Conservation (phyloP, 2,888 invertebrate genomes). For the Drosophila koepferae region DNA sequence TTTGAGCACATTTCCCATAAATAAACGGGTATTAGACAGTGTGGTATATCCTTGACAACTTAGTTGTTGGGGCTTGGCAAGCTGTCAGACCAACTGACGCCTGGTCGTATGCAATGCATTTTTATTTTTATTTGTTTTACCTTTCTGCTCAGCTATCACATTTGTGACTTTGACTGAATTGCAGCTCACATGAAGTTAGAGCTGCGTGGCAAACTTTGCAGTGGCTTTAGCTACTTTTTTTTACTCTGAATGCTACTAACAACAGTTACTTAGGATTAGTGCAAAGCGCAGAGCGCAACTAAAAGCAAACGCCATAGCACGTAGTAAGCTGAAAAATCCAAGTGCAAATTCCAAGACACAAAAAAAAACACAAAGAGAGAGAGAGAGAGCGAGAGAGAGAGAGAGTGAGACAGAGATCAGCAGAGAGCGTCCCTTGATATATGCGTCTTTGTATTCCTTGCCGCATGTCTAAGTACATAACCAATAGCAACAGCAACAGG, state of each 20-base stretch:
- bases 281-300: constrained; percentile 58
- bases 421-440: constrained; percentile 35
- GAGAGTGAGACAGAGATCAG: not conserved
- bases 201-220: constrained; percentile 38
- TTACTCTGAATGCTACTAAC: constrained; percentile 52
- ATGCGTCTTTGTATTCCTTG: constrained; percentile 42
- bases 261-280: constrained; percentile 77
- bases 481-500: constrained; percentile 61
- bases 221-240: constrained; percentile 27
- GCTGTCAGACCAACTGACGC: constrained; percentile 5
- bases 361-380: not conserved
- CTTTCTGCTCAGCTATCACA: constrained; percentile 7
- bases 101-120: constrained; percentile 32
- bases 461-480: constrained; percentile 61
- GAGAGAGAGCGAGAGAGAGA: not conserved
- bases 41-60: not conserved
- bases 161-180: constrained; percentile 43
- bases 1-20: not conserved
- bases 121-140: constrained; percentile 24
- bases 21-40: not conserved
- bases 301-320: constrained; percentile 76
- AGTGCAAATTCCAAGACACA: constrained; percentile 55
- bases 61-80: not conserved
- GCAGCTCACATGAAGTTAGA: constrained; percentile 38
- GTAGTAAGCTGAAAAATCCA: constrained; percentile 75